Percentiles rank a stretch among this genome's conserved stretches.
phyloP scores from a whole-genome alignment of 2,888 invertebrate genomes.

The Athalia circularis region DNA sequence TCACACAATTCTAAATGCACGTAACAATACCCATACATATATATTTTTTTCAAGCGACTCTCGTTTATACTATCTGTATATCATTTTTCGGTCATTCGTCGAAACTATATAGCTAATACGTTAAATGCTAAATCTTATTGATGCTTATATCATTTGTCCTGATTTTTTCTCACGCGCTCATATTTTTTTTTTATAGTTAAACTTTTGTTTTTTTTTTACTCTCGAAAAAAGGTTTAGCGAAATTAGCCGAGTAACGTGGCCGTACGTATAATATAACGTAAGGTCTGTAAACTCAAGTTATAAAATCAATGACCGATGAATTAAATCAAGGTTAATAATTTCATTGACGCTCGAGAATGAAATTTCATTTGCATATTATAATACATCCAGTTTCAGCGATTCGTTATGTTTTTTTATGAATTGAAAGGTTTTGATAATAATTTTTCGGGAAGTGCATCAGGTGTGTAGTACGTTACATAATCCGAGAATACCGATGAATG shows the following conservation, averaged over 20 bases:
- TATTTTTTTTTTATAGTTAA: too few relatives aligned
- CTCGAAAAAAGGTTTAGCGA: neutral
- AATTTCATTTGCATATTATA: neutral
- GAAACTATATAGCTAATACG: too few relatives aligned
- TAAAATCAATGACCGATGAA: constrained; percentile 32
- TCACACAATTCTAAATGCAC: constrained; percentile 22
- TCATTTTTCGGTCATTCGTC: too few relatives aligned
- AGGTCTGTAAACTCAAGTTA: constrained; percentile 21
- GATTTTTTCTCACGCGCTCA: too few relatives aligned
- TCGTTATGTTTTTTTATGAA: neutral
- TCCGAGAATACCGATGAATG: too few relatives aligned
- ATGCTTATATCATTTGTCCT: too few relatives aligned
- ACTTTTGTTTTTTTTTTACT: neutral
- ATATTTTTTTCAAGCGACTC: neutral
- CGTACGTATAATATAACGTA: neutral
- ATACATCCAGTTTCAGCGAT: neutral
- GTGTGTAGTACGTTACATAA: too few relatives aligned
- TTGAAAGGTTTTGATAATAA: too few relatives aligned
- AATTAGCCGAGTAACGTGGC: neutral
- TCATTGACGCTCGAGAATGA: neutral
- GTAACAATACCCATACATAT: neutral
- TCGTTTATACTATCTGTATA: too few relatives aligned
- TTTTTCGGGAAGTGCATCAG: too few relatives aligned
- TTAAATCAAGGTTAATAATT: constrained; percentile 11
- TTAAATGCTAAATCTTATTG: too few relatives aligned